phyloP scores from a whole-genome alignment of 1,140 invertebrate genomes.

The Sitodiplosis mosellana region DNA sequence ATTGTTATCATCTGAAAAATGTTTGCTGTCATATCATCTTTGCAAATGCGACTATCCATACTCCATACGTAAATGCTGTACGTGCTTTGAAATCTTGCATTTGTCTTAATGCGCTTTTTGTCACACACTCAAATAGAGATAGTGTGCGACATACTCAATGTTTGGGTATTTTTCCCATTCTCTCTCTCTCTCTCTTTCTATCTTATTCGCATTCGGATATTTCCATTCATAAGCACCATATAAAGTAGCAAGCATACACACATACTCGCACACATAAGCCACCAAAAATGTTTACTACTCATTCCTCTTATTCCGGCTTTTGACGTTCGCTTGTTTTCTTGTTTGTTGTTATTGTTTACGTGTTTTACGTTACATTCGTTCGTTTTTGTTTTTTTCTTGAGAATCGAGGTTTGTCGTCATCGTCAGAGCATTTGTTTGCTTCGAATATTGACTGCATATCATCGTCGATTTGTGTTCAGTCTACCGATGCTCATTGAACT shows the following conservation, averaged over 20 bases:
- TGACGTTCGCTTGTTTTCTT: not conserved
- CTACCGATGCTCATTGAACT: too few relatives aligned
- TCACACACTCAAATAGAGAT: too few relatives aligned
- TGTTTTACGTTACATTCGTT: not conserved
- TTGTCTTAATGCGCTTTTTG: too few relatives aligned
- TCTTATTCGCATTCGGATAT: not conserved
- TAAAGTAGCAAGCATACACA: too few relatives aligned
- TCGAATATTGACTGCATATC: too few relatives aligned
- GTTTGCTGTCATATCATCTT: too few relatives aligned
- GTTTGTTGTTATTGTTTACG: not conserved
- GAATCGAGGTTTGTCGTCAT: not conserved
- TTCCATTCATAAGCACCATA: not conserved
- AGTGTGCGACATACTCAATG: not conserved
- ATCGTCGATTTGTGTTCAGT: too few relatives aligned
- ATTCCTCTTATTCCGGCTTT: not conserved
- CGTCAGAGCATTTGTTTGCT: too few relatives aligned
- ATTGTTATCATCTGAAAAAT: too few relatives aligned
- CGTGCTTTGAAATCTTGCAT: too few relatives aligned
- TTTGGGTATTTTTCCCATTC: not conserved
- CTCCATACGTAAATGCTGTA: too few relatives aligned
- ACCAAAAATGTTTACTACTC: not conserved
- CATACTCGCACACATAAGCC: not conserved
- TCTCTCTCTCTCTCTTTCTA: not conserved
- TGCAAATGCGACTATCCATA: too few relatives aligned
- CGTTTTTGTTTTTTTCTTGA: not conserved